phyloP scores from a whole-genome alignment of 2,888 invertebrate genomes.

The Hyposoter didymator region DNA sequence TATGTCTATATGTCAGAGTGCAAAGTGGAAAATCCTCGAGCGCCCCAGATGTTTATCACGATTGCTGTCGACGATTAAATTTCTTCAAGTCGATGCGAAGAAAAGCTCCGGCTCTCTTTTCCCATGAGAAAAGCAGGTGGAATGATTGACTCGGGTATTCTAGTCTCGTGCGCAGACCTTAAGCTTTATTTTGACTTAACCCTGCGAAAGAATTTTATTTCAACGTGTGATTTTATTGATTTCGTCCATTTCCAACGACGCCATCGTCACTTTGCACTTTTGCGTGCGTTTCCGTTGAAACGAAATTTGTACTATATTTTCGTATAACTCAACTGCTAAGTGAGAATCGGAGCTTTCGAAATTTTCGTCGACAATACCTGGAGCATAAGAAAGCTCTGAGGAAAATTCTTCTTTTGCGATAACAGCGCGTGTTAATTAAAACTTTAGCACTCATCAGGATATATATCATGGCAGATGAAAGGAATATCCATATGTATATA shows the following conservation, averaged over 20 bases:
- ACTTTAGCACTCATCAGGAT: slow-evolving; percentile 17
- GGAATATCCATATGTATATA: background rate
- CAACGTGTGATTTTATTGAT: background rate
- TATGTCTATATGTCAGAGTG: background rate
- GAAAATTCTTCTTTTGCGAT: background rate
- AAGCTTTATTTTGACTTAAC: slow-evolving; percentile 18
- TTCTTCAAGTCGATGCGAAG: slow-evolving; percentile 32
- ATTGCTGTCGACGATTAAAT: slow-evolving; percentile 53
- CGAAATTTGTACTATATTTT: background rate
- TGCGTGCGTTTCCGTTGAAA: background rate
- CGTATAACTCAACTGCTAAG: background rate
- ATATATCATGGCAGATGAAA: slow-evolving; percentile 1
- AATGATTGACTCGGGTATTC: slow-evolving; percentile 29
- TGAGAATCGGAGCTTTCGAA: background rate
- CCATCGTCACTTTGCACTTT: background rate
- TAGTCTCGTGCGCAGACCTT: slow-evolving; percentile 4
- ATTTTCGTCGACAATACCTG: background rate
- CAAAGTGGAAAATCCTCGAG: slow-evolving; percentile 29
- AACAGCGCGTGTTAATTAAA: slow-evolving; percentile 26
- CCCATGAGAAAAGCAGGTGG: slow-evolving; percentile 8
- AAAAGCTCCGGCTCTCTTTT: slow-evolving; percentile 8
- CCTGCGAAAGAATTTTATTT: slow-evolving; percentile 13
- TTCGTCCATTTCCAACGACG: background rate
- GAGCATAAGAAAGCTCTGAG: background rate
- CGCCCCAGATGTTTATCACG: slow-evolving; percentile 54